phyloP scores from a whole-genome alignment of 2,888 invertebrate genomes.

The Lacanobia oleracea region DNA sequence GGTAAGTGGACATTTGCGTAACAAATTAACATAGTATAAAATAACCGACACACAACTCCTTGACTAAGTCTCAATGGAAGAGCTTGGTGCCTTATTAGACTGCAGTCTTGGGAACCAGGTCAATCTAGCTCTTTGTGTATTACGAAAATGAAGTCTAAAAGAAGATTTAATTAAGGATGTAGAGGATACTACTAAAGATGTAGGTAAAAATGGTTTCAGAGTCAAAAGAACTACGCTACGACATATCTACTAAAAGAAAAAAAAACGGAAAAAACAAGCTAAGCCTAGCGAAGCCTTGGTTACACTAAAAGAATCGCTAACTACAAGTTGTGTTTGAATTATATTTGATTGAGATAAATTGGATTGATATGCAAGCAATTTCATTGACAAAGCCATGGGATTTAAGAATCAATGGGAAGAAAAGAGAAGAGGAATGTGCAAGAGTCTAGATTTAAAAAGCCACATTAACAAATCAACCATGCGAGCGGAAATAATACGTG shows the following conservation, averaged over 20 bases:
- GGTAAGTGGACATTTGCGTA: constrained; percentile 70
- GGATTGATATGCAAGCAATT: no score
- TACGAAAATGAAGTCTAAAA: not conserved
- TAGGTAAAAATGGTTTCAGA: not conserved
- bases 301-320: not conserved
- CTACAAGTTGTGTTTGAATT: no score
- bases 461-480: not conserved
- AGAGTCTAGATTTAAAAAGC: not conserved
- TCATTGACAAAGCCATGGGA: not conserved
- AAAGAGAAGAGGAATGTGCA: not conserved
- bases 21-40: constrained; percentile 68
- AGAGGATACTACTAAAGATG: not conserved
- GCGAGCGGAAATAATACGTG: not conserved
- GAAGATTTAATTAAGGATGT: not conserved
- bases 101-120: constrained; percentile 36
- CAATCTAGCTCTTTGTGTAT: not conserved
- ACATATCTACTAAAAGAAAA: not conserved
- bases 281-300: no score
- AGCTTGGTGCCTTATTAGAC: constrained; percentile 18
- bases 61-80: constrained; percentile 39
- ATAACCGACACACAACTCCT: constrained; percentile 59
- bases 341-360: no score
- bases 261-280: not conserved
- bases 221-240: not conserved
- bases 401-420: not conserved